These are phyloP conservation scores for Poliocrania exsul DNA, from an alignment of 2,797 vertebrate species.

Conservation along the genomic window DNA sequence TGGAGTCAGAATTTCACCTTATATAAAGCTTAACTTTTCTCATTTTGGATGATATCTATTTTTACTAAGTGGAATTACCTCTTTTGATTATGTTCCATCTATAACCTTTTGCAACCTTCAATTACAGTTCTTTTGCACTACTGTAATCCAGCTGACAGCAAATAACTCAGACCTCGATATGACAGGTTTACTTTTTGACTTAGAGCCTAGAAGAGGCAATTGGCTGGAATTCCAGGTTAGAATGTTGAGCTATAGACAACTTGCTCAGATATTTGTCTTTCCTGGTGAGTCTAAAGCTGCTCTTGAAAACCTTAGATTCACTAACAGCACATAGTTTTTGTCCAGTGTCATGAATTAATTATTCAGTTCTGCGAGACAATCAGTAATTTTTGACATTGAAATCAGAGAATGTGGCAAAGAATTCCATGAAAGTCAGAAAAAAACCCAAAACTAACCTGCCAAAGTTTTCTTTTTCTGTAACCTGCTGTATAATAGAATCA, in stretches of 20 bases:
- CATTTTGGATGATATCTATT: conserved; percentile 31
- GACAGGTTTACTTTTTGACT: conserved; percentile 25
- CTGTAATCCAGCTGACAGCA: not conserved
- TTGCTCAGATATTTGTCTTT: not conserved
- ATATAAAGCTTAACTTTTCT: conserved; percentile 32
- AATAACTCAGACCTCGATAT: conserved; percentile 16
- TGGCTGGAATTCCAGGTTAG: not conserved
- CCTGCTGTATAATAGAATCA: not conserved
- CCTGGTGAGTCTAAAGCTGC: not conserved
- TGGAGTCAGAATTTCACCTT: not conserved
- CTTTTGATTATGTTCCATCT: conserved; percentile 45
- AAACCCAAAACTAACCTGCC: accelerated
- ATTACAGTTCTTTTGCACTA: conserved; percentile 2
- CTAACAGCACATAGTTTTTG: not conserved
- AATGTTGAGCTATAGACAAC: not conserved
- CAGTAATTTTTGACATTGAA: not conserved
- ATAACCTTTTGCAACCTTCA: conserved; percentile 8
- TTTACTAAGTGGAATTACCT: conserved; percentile 47
- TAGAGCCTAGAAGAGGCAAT: not conserved
- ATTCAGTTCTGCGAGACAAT: not conserved
- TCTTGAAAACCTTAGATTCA: not conserved
- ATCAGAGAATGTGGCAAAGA: not conserved
- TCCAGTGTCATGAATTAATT: not conserved
- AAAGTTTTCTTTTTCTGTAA: not conserved
- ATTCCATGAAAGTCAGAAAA: not conserved